Percentiles rank a stretch among this genome's conserved stretches.
Conservation (phyloP, 2,113 vertebrate species). For the Vimba vimba region DNA sequence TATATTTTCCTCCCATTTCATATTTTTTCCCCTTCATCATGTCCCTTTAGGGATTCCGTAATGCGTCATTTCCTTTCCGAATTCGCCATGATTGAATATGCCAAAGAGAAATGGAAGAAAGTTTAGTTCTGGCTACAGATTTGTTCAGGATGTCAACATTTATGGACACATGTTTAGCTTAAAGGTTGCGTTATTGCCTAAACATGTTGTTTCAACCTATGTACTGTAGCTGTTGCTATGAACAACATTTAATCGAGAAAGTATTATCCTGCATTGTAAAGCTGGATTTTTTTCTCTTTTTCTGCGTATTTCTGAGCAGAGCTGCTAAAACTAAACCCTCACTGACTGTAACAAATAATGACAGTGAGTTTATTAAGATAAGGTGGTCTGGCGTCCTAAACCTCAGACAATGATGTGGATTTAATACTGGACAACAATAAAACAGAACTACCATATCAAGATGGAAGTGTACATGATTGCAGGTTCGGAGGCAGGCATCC, state of each 20-base stretch:
- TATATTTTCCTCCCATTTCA: too few species aligned
- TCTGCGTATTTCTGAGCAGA: neutral
- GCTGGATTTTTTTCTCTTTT: neutral
- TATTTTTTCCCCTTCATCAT: too few species aligned
- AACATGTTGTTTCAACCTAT: slow-evolving; percentile 1
- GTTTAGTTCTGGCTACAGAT: neutral
- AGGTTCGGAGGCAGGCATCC: neutral
- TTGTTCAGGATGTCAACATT: neutral
- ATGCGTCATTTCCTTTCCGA: too few species aligned
- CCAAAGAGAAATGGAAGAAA: neutral
- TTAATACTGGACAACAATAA: neutral
- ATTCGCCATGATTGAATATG: neutral
- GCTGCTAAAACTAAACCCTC: neutral
- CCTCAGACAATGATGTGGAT: neutral
- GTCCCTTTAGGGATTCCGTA: too few species aligned
- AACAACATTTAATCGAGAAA: neutral
- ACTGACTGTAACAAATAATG: neutral
- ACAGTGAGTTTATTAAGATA: neutral
- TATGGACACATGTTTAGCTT: neutral
- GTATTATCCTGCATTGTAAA: neutral
- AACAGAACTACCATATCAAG: neutral
- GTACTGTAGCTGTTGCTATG: neutral
- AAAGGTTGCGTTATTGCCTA: neutral
- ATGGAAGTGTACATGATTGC: slow-evolving; percentile 7
- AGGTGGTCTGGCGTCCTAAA: neutral